Conservation (phyloP, 2,888 invertebrate genomes). For the Drosophila trichaetosa region DNA sequence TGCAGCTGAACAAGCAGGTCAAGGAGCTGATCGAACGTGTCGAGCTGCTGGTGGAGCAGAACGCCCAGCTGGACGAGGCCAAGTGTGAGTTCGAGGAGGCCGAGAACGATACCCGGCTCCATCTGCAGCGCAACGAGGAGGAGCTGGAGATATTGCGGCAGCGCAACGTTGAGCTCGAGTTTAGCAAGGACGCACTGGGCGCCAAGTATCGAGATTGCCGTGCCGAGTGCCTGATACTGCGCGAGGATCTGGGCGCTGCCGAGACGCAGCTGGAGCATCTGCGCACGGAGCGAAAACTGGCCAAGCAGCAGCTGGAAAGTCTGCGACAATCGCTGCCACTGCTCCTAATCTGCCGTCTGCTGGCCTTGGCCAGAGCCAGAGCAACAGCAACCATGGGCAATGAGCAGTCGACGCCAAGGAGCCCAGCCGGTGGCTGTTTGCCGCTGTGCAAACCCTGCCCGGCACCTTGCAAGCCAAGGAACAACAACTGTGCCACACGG, state of each 20-base stretch:
- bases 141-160: conserved; percentile 87
- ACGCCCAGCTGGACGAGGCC: conserved; percentile 89
- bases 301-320: conserved; percentile 80
- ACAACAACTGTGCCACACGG: not conserved
- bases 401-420: conserved; percentile 43
- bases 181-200: conserved; percentile 87
- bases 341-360: conserved; percentile 69
- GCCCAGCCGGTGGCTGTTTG: conserved; percentile 12
- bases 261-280: conserved; percentile 82
- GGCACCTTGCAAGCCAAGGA: not conserved
- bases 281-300: conserved; percentile 83
- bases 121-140: conserved; percentile 87
- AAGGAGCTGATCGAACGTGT: conserved; percentile 86
- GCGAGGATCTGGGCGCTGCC: conserved; percentile 81
- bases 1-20: conserved; percentile 86
- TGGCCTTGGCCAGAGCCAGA: conserved; percentile 40
- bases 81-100: conserved; percentile 91
- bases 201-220: conserved; percentile 86
- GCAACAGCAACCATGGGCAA: conserved; percentile 55
- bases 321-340: conserved; percentile 77
- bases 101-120: conserved; percentile 89
- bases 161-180: conserved; percentile 86
- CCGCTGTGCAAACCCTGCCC: conserved; percentile 5
- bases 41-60: conserved; percentile 87
- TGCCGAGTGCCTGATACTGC: conserved; percentile 81